Evolutionary conservation across 2,888 invertebrate species (phyloP).

Genomic region (Cyrtodaria siliqua): DNA sequence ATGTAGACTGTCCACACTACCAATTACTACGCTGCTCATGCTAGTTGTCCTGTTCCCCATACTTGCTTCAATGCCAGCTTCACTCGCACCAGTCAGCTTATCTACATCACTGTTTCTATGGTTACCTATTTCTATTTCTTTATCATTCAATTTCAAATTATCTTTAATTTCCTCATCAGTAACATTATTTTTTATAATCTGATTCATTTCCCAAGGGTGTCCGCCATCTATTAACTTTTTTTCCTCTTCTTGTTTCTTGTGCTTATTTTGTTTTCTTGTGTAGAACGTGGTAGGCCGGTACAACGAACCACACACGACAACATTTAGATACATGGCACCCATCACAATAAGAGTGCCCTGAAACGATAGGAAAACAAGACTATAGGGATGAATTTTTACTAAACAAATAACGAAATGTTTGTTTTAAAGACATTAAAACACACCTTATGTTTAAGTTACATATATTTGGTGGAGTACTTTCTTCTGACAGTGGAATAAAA

Average conservation of each 20-base stretch:
- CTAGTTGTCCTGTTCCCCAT: conserved; percentile 39
- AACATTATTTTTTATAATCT: background rate
- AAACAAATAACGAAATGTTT: too few relatives aligned
- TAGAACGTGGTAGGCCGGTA: conserved; percentile 74
- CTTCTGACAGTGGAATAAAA: too few relatives aligned
- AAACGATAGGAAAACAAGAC: conserved; percentile 9
- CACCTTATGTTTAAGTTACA: too few relatives aligned
- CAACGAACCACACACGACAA: conserved; percentile 70
- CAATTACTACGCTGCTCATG: conserved; percentile 69
- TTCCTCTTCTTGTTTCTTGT: conserved; percentile 17
- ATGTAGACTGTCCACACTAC: conserved; percentile 65
- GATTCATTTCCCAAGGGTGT: background rate
- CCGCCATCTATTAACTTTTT: conserved; percentile 14
- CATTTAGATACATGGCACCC: conserved; percentile 73
- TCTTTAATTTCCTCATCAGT: background rate
- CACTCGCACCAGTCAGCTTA: background rate
- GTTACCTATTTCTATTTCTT: too few relatives aligned
- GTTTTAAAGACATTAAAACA: too few relatives aligned
- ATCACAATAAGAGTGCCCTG: conserved; percentile 67
- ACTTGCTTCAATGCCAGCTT: background rate
- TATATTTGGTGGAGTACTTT: too few relatives aligned
- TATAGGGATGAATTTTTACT: too few relatives aligned
- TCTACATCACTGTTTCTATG: too few relatives aligned
- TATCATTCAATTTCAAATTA: background rate
- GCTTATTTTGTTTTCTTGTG: conserved; percentile 17